Base-by-base conservation (phyloP, 2,888 invertebrate species). In the Lepidocyrtinus sp. region DNA sequence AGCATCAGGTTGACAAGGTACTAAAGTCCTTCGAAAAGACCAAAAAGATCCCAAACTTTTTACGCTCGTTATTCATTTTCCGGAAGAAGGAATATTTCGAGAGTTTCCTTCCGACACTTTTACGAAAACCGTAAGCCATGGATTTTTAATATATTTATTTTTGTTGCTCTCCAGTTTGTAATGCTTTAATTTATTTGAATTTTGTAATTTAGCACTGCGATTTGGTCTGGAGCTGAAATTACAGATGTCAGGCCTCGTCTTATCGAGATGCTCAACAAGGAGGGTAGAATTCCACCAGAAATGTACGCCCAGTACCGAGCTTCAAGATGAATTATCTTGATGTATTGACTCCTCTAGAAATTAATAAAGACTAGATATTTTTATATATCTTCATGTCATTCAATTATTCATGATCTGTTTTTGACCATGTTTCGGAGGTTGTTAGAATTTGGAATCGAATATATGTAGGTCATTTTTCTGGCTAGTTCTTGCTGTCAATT, bases 121-220 rank as follows among this genome's bases (percentile, higher is more conserved):
- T 86, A 7, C 75, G 78, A 64, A 83, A 84, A 73, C 85, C 86
- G 86, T 86, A 83, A 82, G 84, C n/a, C n/a, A n/a, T n/a, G n/a
- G n/a, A n/a, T n/a, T n/a, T n/a, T n/a, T n/a, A n/a, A n/a, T n/a
- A n/a, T n/a, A n/a, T n/a, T n/a, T n/a, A n/a, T 70, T 36, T 19
- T 21, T 19, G 5, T 45, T 5, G 45, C 12, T 45, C 45, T 9
- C 12, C 45, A n/a, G 2, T 26, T 26, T n/a, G 17, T 26, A 25
- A 9, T 26, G 9, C 71, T 61, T 71, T 17, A 24, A 59, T 22
- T 55, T 25, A 9, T 71, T 61, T 21, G 26, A 19, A 3, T 68
- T 59, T 26, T 59, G 15, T 59, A 2, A 46, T 72, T 3, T 36
- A 67, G 55, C 45, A n/a, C n/a, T n/a, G n/a, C n/a, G n/a, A n/a